Evolutionary conservation across 2,888 invertebrate species (phyloP).

Genomic region (Amiota minor): DNA sequence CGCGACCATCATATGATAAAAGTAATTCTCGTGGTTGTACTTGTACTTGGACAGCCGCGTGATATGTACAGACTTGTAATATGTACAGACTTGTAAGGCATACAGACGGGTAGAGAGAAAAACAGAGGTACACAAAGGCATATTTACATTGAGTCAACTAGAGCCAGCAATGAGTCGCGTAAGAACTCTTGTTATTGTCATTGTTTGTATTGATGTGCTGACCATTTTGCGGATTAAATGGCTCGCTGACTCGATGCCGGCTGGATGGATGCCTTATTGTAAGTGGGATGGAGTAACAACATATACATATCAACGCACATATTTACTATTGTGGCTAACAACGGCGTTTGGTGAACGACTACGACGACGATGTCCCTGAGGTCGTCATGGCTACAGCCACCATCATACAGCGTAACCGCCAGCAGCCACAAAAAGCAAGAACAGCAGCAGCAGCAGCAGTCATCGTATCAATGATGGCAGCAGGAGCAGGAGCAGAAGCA

Average conservation of each 20-base stretch:
- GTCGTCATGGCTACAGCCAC: constrained; percentile 44
- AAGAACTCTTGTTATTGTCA: constrained; percentile 48
- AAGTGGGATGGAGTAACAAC: not conserved
- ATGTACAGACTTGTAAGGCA: too few relatives aligned
- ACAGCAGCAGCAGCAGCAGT: constrained; percentile 14
- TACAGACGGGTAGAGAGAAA: too few relatives aligned
- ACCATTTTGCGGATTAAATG: constrained; percentile 55
- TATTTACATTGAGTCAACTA: too few relatives aligned
- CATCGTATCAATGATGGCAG: constrained; percentile 1
- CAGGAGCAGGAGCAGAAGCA: constrained; percentile 36
- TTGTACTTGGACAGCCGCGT: too few relatives aligned
- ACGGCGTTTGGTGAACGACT: not conserved
- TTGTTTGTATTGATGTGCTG: constrained; percentile 56
- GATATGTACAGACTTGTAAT: too few relatives aligned
- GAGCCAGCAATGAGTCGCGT: constrained; percentile 59
- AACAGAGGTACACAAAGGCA: too few relatives aligned
- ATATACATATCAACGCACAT: too few relatives aligned
- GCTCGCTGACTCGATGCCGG: constrained; percentile 33
- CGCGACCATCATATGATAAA: not conserved
- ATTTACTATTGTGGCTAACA: too few relatives aligned
- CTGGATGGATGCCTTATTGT: not conserved
- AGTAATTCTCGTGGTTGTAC: not conserved
- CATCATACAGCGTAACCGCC: constrained; percentile 18
- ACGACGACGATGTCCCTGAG: not conserved
- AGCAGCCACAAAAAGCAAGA: constrained; percentile 12